Base-by-base conservation (phyloP, 2,113 vertebrate species). In the Trichomycterus rosablanca region DNA sequence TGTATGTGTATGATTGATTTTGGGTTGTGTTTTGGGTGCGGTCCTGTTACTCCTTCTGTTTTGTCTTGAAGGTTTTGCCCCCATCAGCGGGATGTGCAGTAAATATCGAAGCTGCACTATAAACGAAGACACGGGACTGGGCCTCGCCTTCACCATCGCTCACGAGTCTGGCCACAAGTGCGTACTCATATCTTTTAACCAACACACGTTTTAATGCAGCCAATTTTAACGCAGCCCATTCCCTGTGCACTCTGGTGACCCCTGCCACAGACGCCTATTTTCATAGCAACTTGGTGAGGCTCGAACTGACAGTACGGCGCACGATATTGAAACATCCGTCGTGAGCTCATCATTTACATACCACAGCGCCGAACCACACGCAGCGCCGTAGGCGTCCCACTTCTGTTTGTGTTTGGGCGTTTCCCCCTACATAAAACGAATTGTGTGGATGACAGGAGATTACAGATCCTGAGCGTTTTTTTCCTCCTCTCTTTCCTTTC, bases 101-200 rank as follows among this genome's bases (percentile, higher is more conserved):
- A 97, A 95, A 72, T 92, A 95, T 80, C 90, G 95, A 20, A 99
- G 96, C 5, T 99, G 96, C 45, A 98, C 96, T 73, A 97, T 99
- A 81, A 99, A 99, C 16, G 96, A 99, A 76, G 96, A 99, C 37
- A 97, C 96, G 0, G 96, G 96, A 12, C 90, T 99, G 12, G 94
- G 94, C 32, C 77, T 99, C 56, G 96, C 96, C 15, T 99, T 98
- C 78, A 99, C 96, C 68, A 93, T 99, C 26, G 96, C 96, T 44
- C 95, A 99, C 2, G 96, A 99, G 67, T 99, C 95, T 34, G 96
- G 96, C 71, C 96, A 99, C 85, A 99, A 97, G 96, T 99, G 89
- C 74, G 94, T 71, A 37, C 9, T 14, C n/a, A n/a, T n/a, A n/a
- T n/a, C n/a, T n/a, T n/a, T n/a, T n/a, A n/a, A n/a, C n/a, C n/a